Evolutionary conservation across 2,113 vertebrate species (phyloP).

Genomic region (Probosciger aterrimus): DNA sequence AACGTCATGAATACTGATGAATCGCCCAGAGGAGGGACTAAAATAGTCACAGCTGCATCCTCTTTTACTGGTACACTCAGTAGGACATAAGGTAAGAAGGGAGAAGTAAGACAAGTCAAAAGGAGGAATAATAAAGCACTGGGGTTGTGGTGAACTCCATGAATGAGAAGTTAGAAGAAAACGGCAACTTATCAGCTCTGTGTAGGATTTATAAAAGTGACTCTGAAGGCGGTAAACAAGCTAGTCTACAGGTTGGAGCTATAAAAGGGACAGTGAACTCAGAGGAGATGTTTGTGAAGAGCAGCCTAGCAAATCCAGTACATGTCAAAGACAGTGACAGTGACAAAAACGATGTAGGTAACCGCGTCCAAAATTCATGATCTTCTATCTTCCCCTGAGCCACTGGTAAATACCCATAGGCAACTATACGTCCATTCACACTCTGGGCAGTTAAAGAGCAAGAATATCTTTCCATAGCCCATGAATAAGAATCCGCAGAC

Average conservation of each 20-base stretch:
- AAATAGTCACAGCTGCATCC: not conserved
- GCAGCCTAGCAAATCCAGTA: not conserved
- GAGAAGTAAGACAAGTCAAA: not conserved
- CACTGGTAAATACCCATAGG: not conserved
- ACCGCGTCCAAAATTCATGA: not conserved
- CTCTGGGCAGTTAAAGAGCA: not conserved
- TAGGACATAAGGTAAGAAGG: not conserved
- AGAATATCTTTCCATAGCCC: not conserved
- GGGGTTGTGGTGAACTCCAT: not conserved
- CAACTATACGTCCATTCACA: not conserved
- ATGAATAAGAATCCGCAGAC: not conserved
- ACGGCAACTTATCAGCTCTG: not conserved
- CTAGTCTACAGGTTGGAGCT: not conserved
- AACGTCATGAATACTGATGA: not conserved
- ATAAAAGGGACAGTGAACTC: not conserved
- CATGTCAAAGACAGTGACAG: not conserved
- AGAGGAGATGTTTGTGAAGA: not conserved
- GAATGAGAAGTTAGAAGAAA: not conserved
- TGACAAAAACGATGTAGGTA: not conserved
- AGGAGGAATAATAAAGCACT: not conserved
- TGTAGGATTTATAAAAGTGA: not conserved
- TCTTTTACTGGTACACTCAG: not conserved
- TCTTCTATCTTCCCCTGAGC: not conserved
- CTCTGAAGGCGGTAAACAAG: not conserved
- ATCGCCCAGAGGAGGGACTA: not conserved